Base-by-base conservation (phyloP, 2,797 vertebrate species). In the Cetoscarus ocellatus region DNA sequence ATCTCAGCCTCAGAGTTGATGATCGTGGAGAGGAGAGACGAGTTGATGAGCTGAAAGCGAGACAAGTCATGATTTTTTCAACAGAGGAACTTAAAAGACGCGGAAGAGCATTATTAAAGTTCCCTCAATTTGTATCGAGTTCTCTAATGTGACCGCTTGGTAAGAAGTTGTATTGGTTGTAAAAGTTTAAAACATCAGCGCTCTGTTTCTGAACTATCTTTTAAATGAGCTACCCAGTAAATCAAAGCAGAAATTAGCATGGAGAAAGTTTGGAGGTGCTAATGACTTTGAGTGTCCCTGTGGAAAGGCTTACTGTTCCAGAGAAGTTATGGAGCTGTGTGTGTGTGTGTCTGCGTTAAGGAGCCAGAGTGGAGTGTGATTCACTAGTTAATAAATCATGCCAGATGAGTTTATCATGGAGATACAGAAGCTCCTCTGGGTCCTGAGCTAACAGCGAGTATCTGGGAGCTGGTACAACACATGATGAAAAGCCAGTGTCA, bases 381-480 rank as follows among this genome's bases (percentile, higher is more conserved):
- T 93, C 92, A 92, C 93, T 93, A 90, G 93, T 95, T 94, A 94
- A 95, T 95, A 95, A 95, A 95, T 95, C 94, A 95, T 95, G 94
- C 94, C 93, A 94, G 93, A 94, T 94, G 94, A 95, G 94, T 95
- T 94, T 95, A 95, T 95, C 94, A 90, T 93, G 90, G 92, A 94
- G 93, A 94, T 94, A 93, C 93, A 92, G 93, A 93, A 91, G 88
- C 88, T 94, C 93, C 94, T 94, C 92, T 94, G 93, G 94, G 94
- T 94, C 89, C 79, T 87, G 77, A 89, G 92, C 93, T 93, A 93
- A 93, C 90, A 89, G 90, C 82, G 82, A 90, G 87, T 92, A 93
- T 94, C 92, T 91, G 91, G 90, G 89, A 93, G 92, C 93, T 80
- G 91, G 86, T 91, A 91, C 89, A 90, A 93, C 90, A 80, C 91